Conservation (phyloP, 2,797 vertebrate genomes). For the Pangasius macronema region DNA sequence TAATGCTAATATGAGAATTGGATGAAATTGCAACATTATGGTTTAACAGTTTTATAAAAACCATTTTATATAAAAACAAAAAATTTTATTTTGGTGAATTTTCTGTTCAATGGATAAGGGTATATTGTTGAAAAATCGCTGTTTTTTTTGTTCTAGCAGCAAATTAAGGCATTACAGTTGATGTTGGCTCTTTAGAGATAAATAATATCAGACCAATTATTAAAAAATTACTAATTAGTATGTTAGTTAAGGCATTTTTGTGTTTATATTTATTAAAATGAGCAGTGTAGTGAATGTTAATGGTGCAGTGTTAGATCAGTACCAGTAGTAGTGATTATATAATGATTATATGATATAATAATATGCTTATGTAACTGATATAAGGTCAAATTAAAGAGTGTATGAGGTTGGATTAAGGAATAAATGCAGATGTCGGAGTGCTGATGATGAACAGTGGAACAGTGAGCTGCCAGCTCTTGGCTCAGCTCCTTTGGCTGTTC, state of each 20-base stretch:
- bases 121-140: not conserved
- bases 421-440: conserved; percentile 14
- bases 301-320: not conserved
- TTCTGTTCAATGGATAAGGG: not conserved
- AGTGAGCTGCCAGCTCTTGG: conserved; percentile 36
- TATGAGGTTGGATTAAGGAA: conserved; percentile 13
- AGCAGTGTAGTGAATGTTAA: not conserved
- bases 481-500: conserved; percentile 35
- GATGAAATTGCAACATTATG: too few relatives aligned
- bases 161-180: not conserved
- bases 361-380: not conserved
- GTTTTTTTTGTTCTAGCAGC: not conserved
- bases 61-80: too few relatives aligned
- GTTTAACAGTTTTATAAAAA: too few relatives aligned
- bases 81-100: too few relatives aligned
- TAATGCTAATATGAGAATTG: too few relatives aligned
- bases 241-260: not conserved
- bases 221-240: not conserved
- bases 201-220: not conserved
- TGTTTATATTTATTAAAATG: not conserved
- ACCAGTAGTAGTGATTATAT: not conserved
- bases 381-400: not conserved
- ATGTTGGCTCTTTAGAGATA: not conserved
- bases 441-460: conserved; percentile 31
- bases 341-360: not conserved